A percentile compares a stretch with the other conserved stretches of the same genome.
These are phyloP conservation scores for Ochlodes sylvanus DNA, from an alignment of 2,888 invertebrate genomes.

Conservation along the genomic window DNA sequence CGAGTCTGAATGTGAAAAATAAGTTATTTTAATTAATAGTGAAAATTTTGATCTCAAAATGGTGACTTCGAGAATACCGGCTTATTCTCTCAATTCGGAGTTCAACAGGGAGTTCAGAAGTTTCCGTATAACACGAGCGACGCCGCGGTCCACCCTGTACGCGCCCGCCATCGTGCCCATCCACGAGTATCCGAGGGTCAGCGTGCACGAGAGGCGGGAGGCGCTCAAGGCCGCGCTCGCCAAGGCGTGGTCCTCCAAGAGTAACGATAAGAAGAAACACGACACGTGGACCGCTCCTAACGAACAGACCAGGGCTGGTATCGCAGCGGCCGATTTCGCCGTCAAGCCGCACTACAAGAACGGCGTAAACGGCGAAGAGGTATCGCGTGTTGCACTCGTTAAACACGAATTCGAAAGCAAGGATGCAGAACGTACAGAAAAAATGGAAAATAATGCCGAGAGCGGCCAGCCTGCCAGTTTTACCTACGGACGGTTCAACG, in stretches of 20 bases:
- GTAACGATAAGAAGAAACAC: slow-evolving; percentile 75
- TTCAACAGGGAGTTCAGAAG: slow-evolving; percentile 86
- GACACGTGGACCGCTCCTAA: slow-evolving; percentile 76
- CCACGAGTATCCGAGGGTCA: slow-evolving; percentile 86
- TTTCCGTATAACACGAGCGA: slow-evolving; percentile 82
- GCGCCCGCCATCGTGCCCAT: slow-evolving; percentile 84
- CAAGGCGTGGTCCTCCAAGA: slow-evolving; percentile 80
- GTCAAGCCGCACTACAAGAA: slow-evolving; percentile 63
- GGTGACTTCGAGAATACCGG: slow-evolving; percentile 87
- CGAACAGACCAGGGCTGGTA: slow-evolving; percentile 70
- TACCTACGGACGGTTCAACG: slow-evolving; percentile 68
- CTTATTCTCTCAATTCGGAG: slow-evolving; percentile 86
- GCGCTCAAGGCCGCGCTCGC: slow-evolving; percentile 81
- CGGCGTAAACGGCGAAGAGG: slow-evolving; percentile 62
- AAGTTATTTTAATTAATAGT: slow-evolving; percentile 60
- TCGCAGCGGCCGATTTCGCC: slow-evolving; percentile 69
- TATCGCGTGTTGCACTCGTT: slow-evolving; percentile 72
- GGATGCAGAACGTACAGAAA: slow-evolving; percentile 67
- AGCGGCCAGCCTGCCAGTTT: slow-evolving; percentile 70
- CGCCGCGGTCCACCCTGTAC: slow-evolving; percentile 79
- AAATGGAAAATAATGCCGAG: slow-evolving; percentile 63
- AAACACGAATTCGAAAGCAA: slow-evolving; percentile 79
- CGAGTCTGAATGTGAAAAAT: slow-evolving; percentile 66
- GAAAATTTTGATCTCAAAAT: slow-evolving; percentile 85
- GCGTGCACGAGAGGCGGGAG: slow-evolving; percentile 82